phyloP scores from a whole-genome alignment of 1,140 invertebrate species.

The Venturia canescens region DNA sequence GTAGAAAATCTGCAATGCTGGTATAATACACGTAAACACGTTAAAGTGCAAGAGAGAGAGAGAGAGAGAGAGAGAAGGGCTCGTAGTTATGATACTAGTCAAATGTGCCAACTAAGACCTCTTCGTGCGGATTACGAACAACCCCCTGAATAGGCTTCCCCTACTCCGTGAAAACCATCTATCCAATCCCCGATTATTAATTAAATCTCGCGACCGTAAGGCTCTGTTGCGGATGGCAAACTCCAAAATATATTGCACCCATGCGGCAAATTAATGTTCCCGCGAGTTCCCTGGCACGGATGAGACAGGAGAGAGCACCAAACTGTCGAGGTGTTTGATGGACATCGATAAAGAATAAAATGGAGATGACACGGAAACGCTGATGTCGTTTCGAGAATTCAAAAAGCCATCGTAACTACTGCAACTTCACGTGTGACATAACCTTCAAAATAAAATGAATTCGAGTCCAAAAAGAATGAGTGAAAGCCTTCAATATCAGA shows the following conservation, averaged over 20 bases:
- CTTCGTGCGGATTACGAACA: slow-evolving; percentile 43
- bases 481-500: too few relatives aligned
- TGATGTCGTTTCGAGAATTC: neutral
- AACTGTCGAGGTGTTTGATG: neutral
- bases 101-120: slow-evolving; percentile 68
- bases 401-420: too few relatives aligned
- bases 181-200: slow-evolving; percentile 71
- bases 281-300: neutral
- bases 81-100: slow-evolving; percentile 52
- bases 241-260: slow-evolving; percentile 65
- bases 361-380: neutral
- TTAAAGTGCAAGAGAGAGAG: neutral
- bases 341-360: neutral
- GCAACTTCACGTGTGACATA: too few relatives aligned
- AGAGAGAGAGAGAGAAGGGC: neutral
- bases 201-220: slow-evolving; percentile 68
- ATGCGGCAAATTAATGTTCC: slow-evolving; percentile 65
- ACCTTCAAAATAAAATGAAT: too few relatives aligned
- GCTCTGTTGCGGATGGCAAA: slow-evolving; percentile 65
- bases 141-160: slow-evolving; percentile 4
- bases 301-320: neutral
- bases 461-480: too few relatives aligned
- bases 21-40: slow-evolving; percentile 15
- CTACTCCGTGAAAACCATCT: slow-evolving; percentile 52
- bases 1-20: slow-evolving; percentile 11